Conservation (phyloP, 2,797 vertebrate species). For the Uromys caudimaculatus region DNA sequence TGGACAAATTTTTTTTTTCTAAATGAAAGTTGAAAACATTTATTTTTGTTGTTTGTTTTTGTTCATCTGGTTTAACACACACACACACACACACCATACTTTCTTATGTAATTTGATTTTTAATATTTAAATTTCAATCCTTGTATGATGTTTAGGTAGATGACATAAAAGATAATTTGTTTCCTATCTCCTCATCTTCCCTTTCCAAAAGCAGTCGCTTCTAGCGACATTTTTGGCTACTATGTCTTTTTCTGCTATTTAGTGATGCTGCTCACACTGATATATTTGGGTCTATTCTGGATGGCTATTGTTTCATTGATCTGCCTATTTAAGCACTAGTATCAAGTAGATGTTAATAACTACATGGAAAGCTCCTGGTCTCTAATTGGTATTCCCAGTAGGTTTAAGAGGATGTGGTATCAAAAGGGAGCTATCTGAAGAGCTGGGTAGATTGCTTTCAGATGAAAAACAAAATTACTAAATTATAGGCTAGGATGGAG, state of each 20-base stretch:
- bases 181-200: background rate
- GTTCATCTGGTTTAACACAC: background rate
- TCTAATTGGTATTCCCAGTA: conserved; percentile 43
- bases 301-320: background rate
- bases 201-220: background rate
- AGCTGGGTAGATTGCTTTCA: conserved; percentile 50
- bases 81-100: background rate
- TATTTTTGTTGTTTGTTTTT: background rate
- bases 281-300: conserved; percentile 27
- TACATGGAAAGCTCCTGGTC: conserved; percentile 14
- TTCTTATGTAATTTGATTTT: background rate
- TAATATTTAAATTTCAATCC: background rate
- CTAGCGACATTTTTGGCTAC: background rate
- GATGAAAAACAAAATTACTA: conserved; percentile 53
- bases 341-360: conserved; percentile 41
- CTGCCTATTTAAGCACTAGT: conserved; percentile 30
- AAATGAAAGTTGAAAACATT: conserved; percentile 39
- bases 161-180: background rate
- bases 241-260: background rate
- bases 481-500: conserved; percentile 41
- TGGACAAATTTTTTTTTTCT: background rate
- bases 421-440: conserved; percentile 48
- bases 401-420: conserved; percentile 30
- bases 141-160: background rate
- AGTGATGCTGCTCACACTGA: background rate